Base-by-base conservation (phyloP, 2,113 vertebrate genomes). In the Chlorocebus sabaeus region DNA sequence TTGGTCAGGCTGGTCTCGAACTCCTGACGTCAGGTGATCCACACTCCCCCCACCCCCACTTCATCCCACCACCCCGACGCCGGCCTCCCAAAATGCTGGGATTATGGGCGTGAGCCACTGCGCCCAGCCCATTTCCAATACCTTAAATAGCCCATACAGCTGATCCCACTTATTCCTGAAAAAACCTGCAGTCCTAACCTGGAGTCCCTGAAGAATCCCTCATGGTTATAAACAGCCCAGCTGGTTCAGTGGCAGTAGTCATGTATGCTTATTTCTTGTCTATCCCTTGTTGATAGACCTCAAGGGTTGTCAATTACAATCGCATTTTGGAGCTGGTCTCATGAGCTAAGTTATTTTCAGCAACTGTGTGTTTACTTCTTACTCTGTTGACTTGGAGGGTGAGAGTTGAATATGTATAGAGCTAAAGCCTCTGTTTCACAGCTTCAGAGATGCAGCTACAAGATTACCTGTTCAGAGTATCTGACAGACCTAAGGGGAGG, bases 281-380 rank as follows among this genome's bases (percentile, higher is more conserved):
- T 84, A 12, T 90, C 79, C 83, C 92, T 95, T 92, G 75, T 61
- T 90, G 75, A 80, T 88, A 92, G 90, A 95, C 68, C 80, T 92
- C 94, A 68, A 50, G 84, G 18, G 55, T 10, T 90, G 79, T 64
- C n/a, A 8, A 45, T 1, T 89, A 43, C 67, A 83, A 80, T 67
- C 76, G 94, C 80, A 35, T 81, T 88, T 81, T 90, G 57, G 75
- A 94, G 75, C 8, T 27, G 12, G 84, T 96, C 94, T 93, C 72
- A 1, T 75, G 94, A 57, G 96, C 86, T 52, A 76, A 93, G 64
- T 76, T 96, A 64, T 89, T 96, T 84, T 84, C 88, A 76, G 78
- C 68, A 40, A 43, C 68, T 81, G 8, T 50, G 14, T 92, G 43
- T 90, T 90, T 90, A 61, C 55, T 32, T 75, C 50, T 25, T 55